Evolutionary conservation across 2,113 vertebrate genomes (phyloP).

Genomic region (Cyphotilapia sp.): DNA sequence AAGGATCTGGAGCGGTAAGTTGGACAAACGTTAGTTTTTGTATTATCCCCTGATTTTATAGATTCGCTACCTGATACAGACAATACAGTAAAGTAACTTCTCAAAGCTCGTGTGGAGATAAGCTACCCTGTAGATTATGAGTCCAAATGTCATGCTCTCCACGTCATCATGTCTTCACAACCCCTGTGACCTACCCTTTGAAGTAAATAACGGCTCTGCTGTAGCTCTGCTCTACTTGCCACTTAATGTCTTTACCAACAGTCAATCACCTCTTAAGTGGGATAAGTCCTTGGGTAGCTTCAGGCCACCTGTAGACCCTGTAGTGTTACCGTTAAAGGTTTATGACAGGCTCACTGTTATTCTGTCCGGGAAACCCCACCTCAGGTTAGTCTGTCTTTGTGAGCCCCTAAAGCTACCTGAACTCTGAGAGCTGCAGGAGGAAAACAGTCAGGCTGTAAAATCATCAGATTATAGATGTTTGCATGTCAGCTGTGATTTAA

Average conservation of each 20-base stretch:
- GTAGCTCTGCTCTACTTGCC: background rate
- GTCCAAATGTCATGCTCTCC: background rate
- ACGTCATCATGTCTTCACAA: background rate
- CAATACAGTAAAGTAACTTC: background rate
- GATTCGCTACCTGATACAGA: background rate
- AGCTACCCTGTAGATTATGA: background rate
- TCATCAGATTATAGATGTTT: background rate
- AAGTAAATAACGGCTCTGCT: background rate
- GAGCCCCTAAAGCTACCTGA: background rate
- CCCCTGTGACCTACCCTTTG: background rate
- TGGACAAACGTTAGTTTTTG: background rate
- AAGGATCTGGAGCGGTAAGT: slow-evolving; percentile 75
- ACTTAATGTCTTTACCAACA: slow-evolving; percentile 26
- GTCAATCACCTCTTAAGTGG: slow-evolving; percentile 29
- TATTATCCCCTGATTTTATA: background rate
- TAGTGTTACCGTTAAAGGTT: slow-evolving; percentile 29
- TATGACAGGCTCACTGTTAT: background rate
- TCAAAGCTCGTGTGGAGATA: background rate
- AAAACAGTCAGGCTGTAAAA: background rate
- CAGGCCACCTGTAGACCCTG: slow-evolving; percentile 21
- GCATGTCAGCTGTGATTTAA: background rate
- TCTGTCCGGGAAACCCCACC: background rate
- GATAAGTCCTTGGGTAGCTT: slow-evolving; percentile 6
- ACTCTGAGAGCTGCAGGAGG: background rate
- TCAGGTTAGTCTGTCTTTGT: background rate